A percentile compares a stretch with the other conserved stretches of the same genome.
Evolutionary conservation across 2,113 vertebrate genomes (phyloP).

Genomic region (Galbula dea): DNA sequence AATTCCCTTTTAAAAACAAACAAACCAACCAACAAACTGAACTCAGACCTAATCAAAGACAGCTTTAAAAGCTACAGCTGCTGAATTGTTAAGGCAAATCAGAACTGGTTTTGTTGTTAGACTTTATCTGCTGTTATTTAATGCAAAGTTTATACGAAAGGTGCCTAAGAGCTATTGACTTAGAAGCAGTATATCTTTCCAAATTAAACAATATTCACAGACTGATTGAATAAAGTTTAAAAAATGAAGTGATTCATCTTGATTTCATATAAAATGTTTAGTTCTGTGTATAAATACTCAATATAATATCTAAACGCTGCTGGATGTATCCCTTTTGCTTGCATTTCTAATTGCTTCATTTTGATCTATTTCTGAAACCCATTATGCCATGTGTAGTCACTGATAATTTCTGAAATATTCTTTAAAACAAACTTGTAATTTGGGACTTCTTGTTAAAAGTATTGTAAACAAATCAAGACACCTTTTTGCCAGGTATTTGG

Average conservation of each 20-base stretch:
- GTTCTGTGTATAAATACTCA: not conserved
- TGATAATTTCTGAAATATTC: slow-evolving; percentile 21
- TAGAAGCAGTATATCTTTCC: slow-evolving; percentile 24
- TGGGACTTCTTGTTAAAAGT: not conserved
- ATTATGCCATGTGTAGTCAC: slow-evolving; percentile 17
- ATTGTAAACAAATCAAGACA: not conserved
- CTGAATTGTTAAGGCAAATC: slow-evolving; percentile 60
- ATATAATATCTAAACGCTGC: not conserved
- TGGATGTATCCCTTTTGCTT: slow-evolving; percentile 31
- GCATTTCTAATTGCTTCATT: slow-evolving; percentile 45
- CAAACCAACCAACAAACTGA: not conserved
- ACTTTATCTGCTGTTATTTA: slow-evolving; percentile 24
- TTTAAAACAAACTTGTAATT: not conserved
- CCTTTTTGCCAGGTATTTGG: slow-evolving; percentile 42
- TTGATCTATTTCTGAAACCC: slow-evolving; percentile 25
- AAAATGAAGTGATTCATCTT: not conserved
- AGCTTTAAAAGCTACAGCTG: slow-evolving; percentile 59
- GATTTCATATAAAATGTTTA: not conserved
- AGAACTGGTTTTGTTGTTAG: slow-evolving; percentile 40
- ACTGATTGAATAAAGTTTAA: not conserved
- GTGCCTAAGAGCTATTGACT: slow-evolving; percentile 61
- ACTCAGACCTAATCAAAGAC: not conserved
- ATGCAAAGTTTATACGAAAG: slow-evolving; percentile 52
- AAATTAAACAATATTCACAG: slow-evolving; percentile 26
- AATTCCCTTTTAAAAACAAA: not conserved